Conservation (phyloP, 2,113 vertebrate species). For the Chaetops frenatus region DNA sequence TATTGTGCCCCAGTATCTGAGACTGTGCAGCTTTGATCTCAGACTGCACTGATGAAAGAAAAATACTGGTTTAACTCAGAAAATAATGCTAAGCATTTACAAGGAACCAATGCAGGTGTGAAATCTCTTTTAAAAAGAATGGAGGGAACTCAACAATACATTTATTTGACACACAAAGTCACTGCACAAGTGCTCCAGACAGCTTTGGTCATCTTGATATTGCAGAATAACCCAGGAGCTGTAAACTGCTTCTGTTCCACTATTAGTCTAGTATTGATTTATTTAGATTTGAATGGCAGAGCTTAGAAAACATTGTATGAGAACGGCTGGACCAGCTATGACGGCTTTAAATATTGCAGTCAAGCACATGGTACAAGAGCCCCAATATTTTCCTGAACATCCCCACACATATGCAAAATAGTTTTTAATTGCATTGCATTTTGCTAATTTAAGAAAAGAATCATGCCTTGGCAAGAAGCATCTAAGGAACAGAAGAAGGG, state of each 20-base stretch:
- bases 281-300: background rate
- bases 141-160: background rate
- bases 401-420: background rate
- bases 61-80: background rate
- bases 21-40: background rate
- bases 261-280: background rate
- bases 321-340: background rate
- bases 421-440: background rate
- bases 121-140: background rate
- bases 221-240: background rate
- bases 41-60: background rate
- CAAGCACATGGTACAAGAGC: background rate
- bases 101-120: background rate
- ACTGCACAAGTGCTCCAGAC: background rate
- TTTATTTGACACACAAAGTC: background rate
- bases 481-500: background rate
- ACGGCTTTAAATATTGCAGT: background rate
- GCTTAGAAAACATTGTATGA: background rate
- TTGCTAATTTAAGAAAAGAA: slow-evolving; percentile 15
- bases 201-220: background rate
- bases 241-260: background rate
- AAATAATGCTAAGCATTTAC: background rate
- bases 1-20: background rate
- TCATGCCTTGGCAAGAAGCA: background rate
- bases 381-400: slow-evolving; percentile 22